These are phyloP conservation scores for Eremophila alpestris DNA, from an alignment of 2,797 vertebrate species.

Conservation along the genomic window DNA sequence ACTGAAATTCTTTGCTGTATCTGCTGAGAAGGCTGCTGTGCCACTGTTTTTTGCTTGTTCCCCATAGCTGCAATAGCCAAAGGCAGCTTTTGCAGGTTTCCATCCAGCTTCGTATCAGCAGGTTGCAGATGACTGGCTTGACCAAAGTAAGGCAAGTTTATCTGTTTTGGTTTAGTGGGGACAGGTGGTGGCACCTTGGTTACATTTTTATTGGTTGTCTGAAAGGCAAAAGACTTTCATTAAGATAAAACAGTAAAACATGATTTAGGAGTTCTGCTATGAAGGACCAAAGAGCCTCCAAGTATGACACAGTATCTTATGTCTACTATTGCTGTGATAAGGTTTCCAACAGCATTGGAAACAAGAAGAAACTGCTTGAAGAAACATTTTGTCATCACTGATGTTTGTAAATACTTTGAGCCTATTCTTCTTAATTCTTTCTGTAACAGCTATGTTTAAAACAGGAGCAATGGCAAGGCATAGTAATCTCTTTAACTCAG, in stretches of 20 bases:
- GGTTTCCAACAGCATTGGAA: neutral
- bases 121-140: conserved; percentile 69
- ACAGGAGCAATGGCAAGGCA: neutral
- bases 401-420: neutral
- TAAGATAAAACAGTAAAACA: neutral
- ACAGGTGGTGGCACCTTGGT: conserved; percentile 96
- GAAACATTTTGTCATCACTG: neutral
- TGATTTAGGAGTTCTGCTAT: neutral
- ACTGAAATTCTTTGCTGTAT: conserved; percentile 73
- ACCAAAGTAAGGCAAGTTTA: conserved; percentile 82
- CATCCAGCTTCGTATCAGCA: conserved; percentile 71
- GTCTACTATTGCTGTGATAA: neutral
- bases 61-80: conserved; percentile 77
- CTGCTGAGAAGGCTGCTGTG: conserved; percentile 76
- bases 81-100: conserved; percentile 76
- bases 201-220: conserved; percentile 83
- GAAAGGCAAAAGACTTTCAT: conserved; percentile 7
- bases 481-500: neutral
- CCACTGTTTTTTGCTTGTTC: conserved; percentile 80
- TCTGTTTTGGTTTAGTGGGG: conserved; percentile 93
- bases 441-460: neutral
- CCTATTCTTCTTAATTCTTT: neutral
- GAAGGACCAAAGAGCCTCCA: neutral
- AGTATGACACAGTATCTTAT: neutral
- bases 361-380: neutral